These are phyloP conservation scores for Pantherophis vulpinus DNA, from an alignment of 2,797 vertebrate species.

Conservation along the genomic window DNA sequence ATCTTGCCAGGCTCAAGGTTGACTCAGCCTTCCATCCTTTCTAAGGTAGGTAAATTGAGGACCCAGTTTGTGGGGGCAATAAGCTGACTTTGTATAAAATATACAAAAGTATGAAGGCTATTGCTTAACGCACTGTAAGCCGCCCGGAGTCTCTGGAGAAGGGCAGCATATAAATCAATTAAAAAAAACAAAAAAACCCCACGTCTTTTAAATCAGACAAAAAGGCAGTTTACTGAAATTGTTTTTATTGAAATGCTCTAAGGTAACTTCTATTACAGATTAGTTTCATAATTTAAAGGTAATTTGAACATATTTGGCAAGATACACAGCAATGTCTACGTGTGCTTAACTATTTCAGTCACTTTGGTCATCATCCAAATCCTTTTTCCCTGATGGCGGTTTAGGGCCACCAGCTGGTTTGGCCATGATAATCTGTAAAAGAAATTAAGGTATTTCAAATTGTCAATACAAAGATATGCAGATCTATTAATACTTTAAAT, in stretches of 20 bases:
- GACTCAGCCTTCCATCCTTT: too few relatives aligned
- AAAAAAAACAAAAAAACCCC: not conserved
- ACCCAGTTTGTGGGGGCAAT: too few relatives aligned
- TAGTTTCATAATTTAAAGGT: conserved; percentile 72
- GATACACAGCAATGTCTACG: conserved; percentile 28
- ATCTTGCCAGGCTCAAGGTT: too few relatives aligned
- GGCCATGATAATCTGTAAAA: conserved; percentile 89
- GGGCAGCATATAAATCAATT: too few relatives aligned
- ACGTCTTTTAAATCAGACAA: not conserved
- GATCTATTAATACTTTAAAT: not conserved
- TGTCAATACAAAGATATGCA: not conserved
- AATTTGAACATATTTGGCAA: conserved; percentile 48
- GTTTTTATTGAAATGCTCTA: conserved; percentile 51
- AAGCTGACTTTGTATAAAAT: too few relatives aligned
- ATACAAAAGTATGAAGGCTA: too few relatives aligned
- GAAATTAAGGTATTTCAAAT: not conserved
- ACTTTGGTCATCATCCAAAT: conserved; percentile 90
- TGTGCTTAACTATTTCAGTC: conserved; percentile 75
- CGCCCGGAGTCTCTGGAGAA: too few relatives aligned
- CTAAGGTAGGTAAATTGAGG: too few relatives aligned
- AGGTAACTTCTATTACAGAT: conserved; percentile 31
- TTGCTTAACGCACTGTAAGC: too few relatives aligned
- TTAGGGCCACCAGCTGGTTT: conserved; percentile 90
- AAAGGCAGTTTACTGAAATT: conserved; percentile 27
- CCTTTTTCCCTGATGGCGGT: conserved; percentile 90